These are phyloP conservation scores for Erpobdella octoculata DNA, from an alignment of 2,888 invertebrate genomes.

Conservation along the genomic window DNA sequence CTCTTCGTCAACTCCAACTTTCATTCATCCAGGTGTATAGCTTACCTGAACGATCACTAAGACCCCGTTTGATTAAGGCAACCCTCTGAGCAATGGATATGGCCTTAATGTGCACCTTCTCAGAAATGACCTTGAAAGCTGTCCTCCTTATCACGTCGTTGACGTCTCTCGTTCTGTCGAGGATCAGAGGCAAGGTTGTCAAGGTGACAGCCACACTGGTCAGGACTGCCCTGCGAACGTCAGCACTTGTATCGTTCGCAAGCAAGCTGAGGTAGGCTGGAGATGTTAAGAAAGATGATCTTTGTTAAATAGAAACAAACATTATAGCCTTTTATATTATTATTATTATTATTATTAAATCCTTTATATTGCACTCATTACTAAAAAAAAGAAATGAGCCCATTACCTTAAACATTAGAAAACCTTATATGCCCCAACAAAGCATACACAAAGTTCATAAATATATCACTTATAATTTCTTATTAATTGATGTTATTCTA, in stretches of 20 bases:
- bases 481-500: no score
- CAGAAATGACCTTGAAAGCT: constrained; percentile 56
- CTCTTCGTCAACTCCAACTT: background rate
- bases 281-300: no score
- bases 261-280: constrained; percentile 45
- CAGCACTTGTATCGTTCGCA: constrained; percentile 64
- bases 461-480: no score
- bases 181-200: constrained; percentile 63
- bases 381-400: no score
- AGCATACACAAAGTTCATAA: no score
- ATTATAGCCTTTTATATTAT: background rate
- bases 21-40: background rate
- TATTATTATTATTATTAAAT: no score
- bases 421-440: no score
- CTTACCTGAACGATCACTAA: constrained; percentile 59
- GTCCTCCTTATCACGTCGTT: constrained; percentile 67
- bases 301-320: background rate
- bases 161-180: constrained; percentile 68
- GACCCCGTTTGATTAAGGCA: constrained; percentile 59
- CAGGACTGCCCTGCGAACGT: constrained; percentile 65
- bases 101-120: constrained; percentile 57
- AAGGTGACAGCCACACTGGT: constrained; percentile 67
- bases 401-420: no score
- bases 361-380: no score
- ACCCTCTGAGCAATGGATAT: constrained; percentile 63